Percentiles rank a stretch among this genome's conserved stretches.
Conservation (phyloP, 2,113 vertebrate genomes). For the Bambusicola thoracicus region DNA sequence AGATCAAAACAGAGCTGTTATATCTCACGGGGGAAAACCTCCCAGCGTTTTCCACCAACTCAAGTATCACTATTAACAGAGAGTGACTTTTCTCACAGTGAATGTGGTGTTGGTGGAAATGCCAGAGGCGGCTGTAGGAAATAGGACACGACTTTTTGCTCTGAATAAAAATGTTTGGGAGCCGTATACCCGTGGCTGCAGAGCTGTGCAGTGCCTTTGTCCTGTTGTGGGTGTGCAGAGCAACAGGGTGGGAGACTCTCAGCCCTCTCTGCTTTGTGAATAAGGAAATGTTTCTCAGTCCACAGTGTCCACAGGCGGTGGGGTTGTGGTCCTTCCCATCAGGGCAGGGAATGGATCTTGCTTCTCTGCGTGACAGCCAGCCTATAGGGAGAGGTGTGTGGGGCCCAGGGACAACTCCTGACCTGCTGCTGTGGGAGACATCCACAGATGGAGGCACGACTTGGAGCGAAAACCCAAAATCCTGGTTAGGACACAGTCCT, state of each 20-base stretch:
- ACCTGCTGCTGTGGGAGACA: neutral
- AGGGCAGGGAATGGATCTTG: neutral
- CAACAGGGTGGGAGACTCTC: neutral
- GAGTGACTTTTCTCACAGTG: slow-evolving; percentile 11
- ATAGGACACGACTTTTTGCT: slow-evolving; percentile 22
- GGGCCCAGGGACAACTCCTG: neutral
- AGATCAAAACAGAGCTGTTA: slow-evolving; percentile 24
- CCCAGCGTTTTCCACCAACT: slow-evolving; percentile 48
- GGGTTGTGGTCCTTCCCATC: neutral
- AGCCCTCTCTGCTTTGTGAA: neutral
- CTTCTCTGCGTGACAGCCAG: neutral
- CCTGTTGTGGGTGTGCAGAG: neutral
- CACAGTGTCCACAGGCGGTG: neutral
- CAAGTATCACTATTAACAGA: slow-evolving; percentile 6
- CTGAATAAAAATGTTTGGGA: slow-evolving; percentile 19
- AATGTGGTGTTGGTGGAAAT: slow-evolving; percentile 18
- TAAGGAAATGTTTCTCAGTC: neutral
- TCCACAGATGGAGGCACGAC: neutral
- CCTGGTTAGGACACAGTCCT: neutral
- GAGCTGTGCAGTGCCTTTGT: slow-evolving; percentile 31
- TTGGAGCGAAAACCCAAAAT: neutral
- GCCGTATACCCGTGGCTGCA: neutral
- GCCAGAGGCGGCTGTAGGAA: slow-evolving; percentile 6
- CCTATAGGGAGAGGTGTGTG: neutral
- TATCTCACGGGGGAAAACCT: neutral